Base-by-base conservation (phyloP, 2,113 vertebrate species). In the Spheniscus mendiculus region DNA sequence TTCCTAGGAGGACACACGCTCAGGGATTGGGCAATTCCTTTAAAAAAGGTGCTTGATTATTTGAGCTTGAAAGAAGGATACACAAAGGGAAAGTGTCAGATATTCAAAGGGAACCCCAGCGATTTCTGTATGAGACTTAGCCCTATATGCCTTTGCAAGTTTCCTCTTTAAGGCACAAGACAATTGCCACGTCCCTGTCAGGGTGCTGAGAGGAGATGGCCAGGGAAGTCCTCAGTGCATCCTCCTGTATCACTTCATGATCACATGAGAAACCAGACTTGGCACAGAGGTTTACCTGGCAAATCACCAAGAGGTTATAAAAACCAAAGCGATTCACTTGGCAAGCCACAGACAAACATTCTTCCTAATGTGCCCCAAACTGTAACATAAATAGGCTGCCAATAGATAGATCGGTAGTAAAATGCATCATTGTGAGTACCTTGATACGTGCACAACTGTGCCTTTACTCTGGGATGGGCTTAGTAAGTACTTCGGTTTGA, bases 231-330 rank as follows among this genome's bases (percentile, higher is more conserved):
- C 92, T 89, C 63, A 16, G 69, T n/a, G 36, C 47, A 86, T 80
- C 79, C 61, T 82, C 83, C 42, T 66, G 11, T 38, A 74, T 87
- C 69, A 21, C 59, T 94, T 96, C 91, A 89, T 40, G 32, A 93
- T 84, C 77, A 87, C 73, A 36, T 34, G 36, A 67, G 56, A 66
- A 91, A 63, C 81, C 82, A 10, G 79, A 56, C 40, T 91, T 82
- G 94, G 91, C 88, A 81, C 71, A 47, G 44, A 83, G 25, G 8
- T 30, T 91, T 42, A 62, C 65, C 88, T 97, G 92, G 85, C 79
- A 94, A 47, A 63, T 70, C 58, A 74, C 91, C 89, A 90, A 58
- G 63, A 94, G 69, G 85, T 93, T 55, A 77, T 55, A 93, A 93
- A 84, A 81, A 89, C 76, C 58, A 5, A 34, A 91, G 52, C 32